phyloP scores from a whole-genome alignment of 2,113 vertebrate species.

The Scomber japonicus region DNA sequence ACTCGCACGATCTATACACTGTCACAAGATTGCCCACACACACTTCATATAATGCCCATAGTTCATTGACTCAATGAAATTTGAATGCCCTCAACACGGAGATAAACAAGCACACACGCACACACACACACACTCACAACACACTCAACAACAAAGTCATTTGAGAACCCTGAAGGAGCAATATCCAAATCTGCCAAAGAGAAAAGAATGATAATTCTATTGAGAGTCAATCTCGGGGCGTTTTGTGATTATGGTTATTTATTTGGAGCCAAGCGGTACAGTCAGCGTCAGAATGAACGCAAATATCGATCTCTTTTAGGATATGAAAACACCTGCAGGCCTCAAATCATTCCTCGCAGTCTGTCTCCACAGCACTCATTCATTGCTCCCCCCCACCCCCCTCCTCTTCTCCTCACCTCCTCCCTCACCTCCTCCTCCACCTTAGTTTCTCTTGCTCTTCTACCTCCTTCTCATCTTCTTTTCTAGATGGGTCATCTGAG shows the following conservation, averaged over 20 bases:
- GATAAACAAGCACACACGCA: slow-evolving; percentile 44
- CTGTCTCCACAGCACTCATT: slow-evolving; percentile 58
- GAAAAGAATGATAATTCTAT: slow-evolving; percentile 84
- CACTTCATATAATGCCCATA: slow-evolving; percentile 72
- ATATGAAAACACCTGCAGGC: slow-evolving; percentile 85
- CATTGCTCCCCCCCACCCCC: slow-evolving; percentile 27
- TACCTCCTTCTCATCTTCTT: slow-evolving; percentile 33
- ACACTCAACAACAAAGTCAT: slow-evolving; percentile 79
- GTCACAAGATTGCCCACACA: slow-evolving; percentile 69
- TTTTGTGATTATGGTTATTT: slow-evolving; percentile 88
- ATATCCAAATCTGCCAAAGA: slow-evolving; percentile 85
- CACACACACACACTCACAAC: slow-evolving; percentile 53
- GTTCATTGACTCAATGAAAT: slow-evolving; percentile 77
- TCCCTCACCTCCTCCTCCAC: slow-evolving; percentile 1
- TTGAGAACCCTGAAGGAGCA: slow-evolving; percentile 84
- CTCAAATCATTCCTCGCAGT: slow-evolving; percentile 78
- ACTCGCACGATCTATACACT: slow-evolving; percentile 68
- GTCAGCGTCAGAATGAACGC: slow-evolving; percentile 78
- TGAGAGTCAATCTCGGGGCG: slow-evolving; percentile 84
- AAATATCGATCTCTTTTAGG: slow-evolving; percentile 84
- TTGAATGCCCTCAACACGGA: slow-evolving; percentile 73
- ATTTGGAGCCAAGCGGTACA: slow-evolving; percentile 80
- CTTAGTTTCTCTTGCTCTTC: slow-evolving; percentile 46
- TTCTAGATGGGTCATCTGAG: slow-evolving; percentile 15
- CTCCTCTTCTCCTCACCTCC: background rate